phyloP scores from a whole-genome alignment of 2,113 vertebrate genomes.

The Pandion haliaetus region DNA sequence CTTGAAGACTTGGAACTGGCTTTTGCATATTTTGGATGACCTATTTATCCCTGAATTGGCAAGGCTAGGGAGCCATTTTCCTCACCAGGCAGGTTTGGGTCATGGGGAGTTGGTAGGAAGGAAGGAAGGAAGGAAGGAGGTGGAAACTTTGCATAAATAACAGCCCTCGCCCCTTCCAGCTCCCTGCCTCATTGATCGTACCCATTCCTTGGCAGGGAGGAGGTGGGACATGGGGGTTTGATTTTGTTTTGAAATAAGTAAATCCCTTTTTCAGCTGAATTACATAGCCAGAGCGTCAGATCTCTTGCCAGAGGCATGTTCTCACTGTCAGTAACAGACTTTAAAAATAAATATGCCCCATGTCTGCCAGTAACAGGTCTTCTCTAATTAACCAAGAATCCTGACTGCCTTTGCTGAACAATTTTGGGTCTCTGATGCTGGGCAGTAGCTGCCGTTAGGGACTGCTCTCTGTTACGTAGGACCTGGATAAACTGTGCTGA shows the following conservation, averaged over 20 bases:
- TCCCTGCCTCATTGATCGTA: background rate
- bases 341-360: background rate
- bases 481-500: background rate
- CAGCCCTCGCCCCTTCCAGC: background rate
- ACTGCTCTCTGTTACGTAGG: background rate
- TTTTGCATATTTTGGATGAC: conserved; percentile 56
- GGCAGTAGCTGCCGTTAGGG: background rate
- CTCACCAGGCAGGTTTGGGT: conserved; percentile 47
- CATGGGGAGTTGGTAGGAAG: conserved; percentile 30
- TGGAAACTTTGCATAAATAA: background rate
- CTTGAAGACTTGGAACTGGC: conserved; percentile 13
- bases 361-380: background rate
- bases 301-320: background rate
- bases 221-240: background rate
- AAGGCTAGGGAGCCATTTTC: background rate
- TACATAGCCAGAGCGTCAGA: conserved; percentile 4
- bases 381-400: background rate
- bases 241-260: background rate
- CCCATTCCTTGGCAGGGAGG: background rate
- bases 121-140: conserved; percentile 41
- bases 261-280: background rate
- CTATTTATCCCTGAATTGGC: conserved; percentile 50
- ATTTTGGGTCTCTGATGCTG: background rate
- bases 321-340: conserved; percentile 10
- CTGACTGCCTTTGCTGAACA: background rate